Evolutionary conservation across 2,113 vertebrate species (phyloP).

Genomic region (Pterocles burchelli): DNA sequence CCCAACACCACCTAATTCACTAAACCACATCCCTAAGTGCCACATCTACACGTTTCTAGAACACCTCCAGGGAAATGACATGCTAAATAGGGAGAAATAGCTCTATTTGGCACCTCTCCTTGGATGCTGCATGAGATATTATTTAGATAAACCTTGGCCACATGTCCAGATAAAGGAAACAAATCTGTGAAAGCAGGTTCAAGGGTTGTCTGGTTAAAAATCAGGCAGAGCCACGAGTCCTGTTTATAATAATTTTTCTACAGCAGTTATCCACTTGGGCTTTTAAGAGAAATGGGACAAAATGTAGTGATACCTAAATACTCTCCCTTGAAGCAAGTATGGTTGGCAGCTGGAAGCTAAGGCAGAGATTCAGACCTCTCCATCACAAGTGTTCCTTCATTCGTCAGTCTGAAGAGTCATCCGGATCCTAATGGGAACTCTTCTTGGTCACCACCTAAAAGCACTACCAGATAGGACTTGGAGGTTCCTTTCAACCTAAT

Average conservation of each 20-base stretch:
- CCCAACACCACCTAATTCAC: too few relatives aligned
- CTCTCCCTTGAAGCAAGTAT: neutral
- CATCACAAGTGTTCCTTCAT: neutral
- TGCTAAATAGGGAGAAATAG: neutral
- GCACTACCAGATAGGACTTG: neutral
- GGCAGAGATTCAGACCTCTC: neutral
- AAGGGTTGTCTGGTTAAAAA: neutral
- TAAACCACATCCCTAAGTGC: too few relatives aligned
- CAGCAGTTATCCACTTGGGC: neutral
- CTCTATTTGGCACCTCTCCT: neutral
- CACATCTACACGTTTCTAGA: too few relatives aligned
- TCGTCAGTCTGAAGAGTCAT: neutral
- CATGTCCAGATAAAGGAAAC: neutral
- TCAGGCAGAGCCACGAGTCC: neutral
- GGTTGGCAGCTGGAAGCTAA: neutral
- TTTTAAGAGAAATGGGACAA: neutral
- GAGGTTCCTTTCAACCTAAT: neutral
- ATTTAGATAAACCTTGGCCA: neutral
- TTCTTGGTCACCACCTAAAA: neutral
- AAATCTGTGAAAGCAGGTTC: neutral
- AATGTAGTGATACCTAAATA: fast-evolving
- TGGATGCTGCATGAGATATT: neutral
- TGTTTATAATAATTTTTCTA: neutral
- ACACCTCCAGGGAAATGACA: neutral
- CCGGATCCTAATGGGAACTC: neutral